Percentiles rank a stretch among this genome's conserved stretches.
These are phyloP conservation scores for Xenopus borealis DNA, from an alignment of 2,113 vertebrate genomes.

Conservation along the genomic window DNA sequence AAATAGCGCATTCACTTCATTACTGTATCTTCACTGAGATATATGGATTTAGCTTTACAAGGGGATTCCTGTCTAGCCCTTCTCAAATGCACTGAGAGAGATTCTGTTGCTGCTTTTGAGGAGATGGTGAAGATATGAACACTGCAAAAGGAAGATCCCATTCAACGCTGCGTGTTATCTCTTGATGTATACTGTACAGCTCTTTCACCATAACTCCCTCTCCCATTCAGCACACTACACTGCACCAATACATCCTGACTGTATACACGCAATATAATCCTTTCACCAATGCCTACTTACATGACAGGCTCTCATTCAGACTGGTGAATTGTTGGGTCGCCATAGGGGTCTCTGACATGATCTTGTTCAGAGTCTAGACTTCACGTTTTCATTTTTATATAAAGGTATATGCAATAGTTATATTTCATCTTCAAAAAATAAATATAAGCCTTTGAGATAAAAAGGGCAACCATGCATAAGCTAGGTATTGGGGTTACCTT, in stretches of 20 bases:
- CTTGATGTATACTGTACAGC: too few relatives aligned
- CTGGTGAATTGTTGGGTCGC: background rate
- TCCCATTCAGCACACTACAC: too few relatives aligned
- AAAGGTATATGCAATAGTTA: too few relatives aligned
- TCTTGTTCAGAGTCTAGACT: too few relatives aligned
- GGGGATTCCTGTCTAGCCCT: constrained; percentile 14
- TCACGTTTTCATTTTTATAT: too few relatives aligned
- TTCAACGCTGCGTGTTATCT: too few relatives aligned
- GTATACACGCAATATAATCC: background rate
- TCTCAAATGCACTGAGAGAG: constrained; percentile 7
- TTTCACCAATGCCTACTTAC: background rate
- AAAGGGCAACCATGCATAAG: too few relatives aligned
- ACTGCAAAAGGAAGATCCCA: background rate
- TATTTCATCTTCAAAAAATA: too few relatives aligned
- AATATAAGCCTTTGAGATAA: too few relatives aligned
- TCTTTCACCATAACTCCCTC: too few relatives aligned
- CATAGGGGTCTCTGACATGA: background rate
- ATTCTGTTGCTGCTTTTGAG: constrained; percentile 28
- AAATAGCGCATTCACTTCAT: constrained; percentile 16
- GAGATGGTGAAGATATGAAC: constrained; percentile 28
- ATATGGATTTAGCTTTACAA: background rate
- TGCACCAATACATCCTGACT: background rate
- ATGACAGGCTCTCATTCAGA: background rate
- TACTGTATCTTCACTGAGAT: constrained; percentile 17
- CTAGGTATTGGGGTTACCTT: too few relatives aligned